phyloP scores from a whole-genome alignment of 2,888 invertebrate species.

The Blomia tropicalis region DNA sequence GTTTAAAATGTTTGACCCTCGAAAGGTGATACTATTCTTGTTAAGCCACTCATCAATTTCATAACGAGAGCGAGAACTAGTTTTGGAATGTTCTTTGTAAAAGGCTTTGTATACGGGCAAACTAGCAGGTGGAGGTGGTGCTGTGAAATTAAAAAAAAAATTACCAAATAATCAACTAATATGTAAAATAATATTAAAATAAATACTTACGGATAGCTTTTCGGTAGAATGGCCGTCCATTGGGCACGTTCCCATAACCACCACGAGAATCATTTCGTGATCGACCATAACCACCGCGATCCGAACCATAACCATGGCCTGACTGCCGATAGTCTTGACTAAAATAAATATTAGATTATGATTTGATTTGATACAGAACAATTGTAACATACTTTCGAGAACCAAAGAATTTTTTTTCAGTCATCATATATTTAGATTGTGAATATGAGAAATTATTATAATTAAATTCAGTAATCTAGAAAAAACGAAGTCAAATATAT shows the following conservation, averaged over 20 bases:
- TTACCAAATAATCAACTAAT: neutral
- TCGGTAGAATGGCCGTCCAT: neutral
- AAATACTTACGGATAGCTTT: neutral
- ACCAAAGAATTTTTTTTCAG: slow-evolving; percentile 2
- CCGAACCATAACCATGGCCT: neutral
- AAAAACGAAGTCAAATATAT: neutral
- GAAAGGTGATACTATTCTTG: slow-evolving; percentile 1
- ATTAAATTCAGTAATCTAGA: neutral
- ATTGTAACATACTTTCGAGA: neutral
- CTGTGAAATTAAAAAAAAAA: neutral
- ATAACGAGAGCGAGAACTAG: neutral
- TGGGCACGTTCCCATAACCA: neutral
- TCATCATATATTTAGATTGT: slow-evolving; percentile 1
- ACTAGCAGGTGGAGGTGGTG: slow-evolving; percentile 4
- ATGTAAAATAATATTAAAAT: neutral
- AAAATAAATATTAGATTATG: neutral
- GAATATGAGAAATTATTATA: neutral
- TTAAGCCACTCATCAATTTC: slow-evolving; percentile 9
- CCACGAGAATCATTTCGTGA: neutral
- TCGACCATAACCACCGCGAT: neutral
- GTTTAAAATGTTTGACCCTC: slow-evolving; percentile 3
- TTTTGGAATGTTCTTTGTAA: neutral
- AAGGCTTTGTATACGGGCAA: neutral
- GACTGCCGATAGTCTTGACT: neutral
- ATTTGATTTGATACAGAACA: neutral